A percentile compares a stretch with the other conserved stretches of the same genome.
phyloP scores from a whole-genome alignment of 2,888 invertebrate species.

The Hylaea fasciaria region DNA sequence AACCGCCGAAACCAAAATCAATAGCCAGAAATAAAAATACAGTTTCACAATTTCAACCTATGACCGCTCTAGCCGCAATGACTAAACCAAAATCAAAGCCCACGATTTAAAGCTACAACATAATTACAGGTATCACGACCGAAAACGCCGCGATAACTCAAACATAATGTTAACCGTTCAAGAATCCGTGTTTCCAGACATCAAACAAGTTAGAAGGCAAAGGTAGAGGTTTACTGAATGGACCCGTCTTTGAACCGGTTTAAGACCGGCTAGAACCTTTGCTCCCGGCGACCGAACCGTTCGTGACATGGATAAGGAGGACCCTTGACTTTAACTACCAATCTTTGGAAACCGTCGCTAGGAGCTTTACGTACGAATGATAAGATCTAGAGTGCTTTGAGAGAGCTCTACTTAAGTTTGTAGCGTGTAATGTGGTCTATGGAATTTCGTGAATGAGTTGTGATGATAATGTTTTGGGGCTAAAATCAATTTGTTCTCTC shows the following conservation, averaged over 20 bases:
- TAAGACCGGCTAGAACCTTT: slow-evolving; percentile 26
- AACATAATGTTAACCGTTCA: slow-evolving; percentile 16
- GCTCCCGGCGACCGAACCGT: slow-evolving; percentile 29
- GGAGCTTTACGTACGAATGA: background rate
- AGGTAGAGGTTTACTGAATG: slow-evolving; percentile 41
- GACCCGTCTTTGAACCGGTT: slow-evolving; percentile 33
- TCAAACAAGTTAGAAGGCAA: slow-evolving; percentile 27
- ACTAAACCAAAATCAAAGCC: background rate
- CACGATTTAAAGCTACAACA: slow-evolving; percentile 11
- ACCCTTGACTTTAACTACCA: slow-evolving; percentile 28
- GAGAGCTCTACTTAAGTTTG: background rate
- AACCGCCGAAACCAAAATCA: no score
- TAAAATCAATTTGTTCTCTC: slow-evolving; percentile 22
- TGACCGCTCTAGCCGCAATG: background rate
- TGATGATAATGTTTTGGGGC: slow-evolving; percentile 18
- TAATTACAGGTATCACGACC: slow-evolving; percentile 20
- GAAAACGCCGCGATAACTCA: slow-evolving; percentile 16
- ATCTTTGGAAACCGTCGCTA: background rate
- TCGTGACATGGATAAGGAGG: slow-evolving; percentile 37
- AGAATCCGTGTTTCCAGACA: slow-evolving; percentile 24
- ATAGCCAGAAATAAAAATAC: no score
- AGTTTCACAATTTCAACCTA: no score
- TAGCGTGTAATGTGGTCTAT: slow-evolving; percentile 9
- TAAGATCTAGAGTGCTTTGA: slow-evolving; percentile 15
- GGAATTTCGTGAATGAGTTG: slow-evolving; percentile 35